phyloP scores from a whole-genome alignment of 2,888 invertebrate species.

The Nephrocerus scutellatus region DNA sequence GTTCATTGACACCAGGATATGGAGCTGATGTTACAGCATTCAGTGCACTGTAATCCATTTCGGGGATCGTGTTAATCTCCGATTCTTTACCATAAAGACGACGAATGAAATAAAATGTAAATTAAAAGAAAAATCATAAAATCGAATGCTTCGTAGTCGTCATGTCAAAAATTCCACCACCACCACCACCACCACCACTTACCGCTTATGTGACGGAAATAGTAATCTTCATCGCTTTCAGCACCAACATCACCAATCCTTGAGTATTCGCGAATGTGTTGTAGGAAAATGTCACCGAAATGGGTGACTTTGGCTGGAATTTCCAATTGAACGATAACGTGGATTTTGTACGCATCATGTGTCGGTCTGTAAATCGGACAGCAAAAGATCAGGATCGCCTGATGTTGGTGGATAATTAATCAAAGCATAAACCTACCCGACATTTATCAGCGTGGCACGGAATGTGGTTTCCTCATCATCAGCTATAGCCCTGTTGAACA shows the following conservation, averaged over 20 bases:
- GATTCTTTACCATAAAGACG: conserved; percentile 3
- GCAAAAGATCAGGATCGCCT: too few species aligned
- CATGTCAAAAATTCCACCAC: conserved; percentile 1
- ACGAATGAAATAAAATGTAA: not conserved
- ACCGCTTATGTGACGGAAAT: conserved; percentile 33
- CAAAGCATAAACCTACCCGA: conserved; percentile 33
- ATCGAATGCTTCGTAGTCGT: not conserved
- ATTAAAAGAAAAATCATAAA: too few species aligned
- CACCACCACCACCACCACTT: conserved; percentile 25
- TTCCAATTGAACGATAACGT: conserved; percentile 33
- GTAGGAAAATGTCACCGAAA: conserved; percentile 24
- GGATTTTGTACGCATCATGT: conserved; percentile 31
- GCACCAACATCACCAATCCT: conserved; percentile 31
- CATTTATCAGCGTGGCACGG: conserved; percentile 26
- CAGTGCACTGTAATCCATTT: too few species aligned
- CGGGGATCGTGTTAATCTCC: not conserved
- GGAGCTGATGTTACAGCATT: too few species aligned
- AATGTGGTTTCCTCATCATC: conserved; percentile 28
- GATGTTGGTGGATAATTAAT: too few species aligned
- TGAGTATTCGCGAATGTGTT: conserved; percentile 25
- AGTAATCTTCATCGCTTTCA: conserved; percentile 29
- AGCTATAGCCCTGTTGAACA: conserved; percentile 27
- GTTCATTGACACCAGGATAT: conserved; percentile 3
- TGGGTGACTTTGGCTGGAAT: conserved; percentile 27
- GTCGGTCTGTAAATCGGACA: conserved; percentile 31